Base-by-base conservation (phyloP, 2,113 vertebrate species). In the Phoxinus phoxinus region DNA sequence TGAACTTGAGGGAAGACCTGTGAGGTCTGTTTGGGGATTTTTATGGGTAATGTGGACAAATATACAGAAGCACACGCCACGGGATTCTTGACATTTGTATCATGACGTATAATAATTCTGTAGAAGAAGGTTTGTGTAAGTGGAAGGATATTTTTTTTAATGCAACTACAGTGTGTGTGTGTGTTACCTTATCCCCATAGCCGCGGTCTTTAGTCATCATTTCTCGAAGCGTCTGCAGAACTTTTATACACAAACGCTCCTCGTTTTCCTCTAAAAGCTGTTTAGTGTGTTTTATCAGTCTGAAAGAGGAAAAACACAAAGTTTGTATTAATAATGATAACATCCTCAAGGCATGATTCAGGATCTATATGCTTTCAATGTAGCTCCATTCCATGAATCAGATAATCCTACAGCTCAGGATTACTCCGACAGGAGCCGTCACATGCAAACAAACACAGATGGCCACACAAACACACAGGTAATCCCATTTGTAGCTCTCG, bases 191-290 rank as follows among this genome's bases (percentile, higher is more conserved):
- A 90, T 99, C 97, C 86, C 97, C 96, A 85, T 98, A 99, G 91
- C 97, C 98, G 56, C 97, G 94, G 74, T 99, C 98, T 93, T 99
- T 99, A 73, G 97, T 97, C 98, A 99, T 99, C 98, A 99, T 99
- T 91, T 99, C 98, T 88, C 98, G 94, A 86, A 99, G 95, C 0
- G 98, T 99, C 94, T 99, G 98, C 51, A 99, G 92, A 1, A 99
- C 98, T 92, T 99, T 99, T 92, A 99, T 99, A 88, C 98, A 99
- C 2, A 99, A 93, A 19, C 98, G 97, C 93, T 99, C 98, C 90
- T 99, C 98, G 23, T 99, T 99, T 90, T 99, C 98, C 90, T 99
- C 98, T 81, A 99, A 93, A 44, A 99, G 91, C 92, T 99, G 98
- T 19, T 99, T 99, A 41, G 98, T 99, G 87, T 99, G 98, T 91